A percentile compares a stretch with the other conserved stretches of the same genome.
Conservation (phyloP, 2,113 vertebrate species). For the Bubo bubo region DNA sequence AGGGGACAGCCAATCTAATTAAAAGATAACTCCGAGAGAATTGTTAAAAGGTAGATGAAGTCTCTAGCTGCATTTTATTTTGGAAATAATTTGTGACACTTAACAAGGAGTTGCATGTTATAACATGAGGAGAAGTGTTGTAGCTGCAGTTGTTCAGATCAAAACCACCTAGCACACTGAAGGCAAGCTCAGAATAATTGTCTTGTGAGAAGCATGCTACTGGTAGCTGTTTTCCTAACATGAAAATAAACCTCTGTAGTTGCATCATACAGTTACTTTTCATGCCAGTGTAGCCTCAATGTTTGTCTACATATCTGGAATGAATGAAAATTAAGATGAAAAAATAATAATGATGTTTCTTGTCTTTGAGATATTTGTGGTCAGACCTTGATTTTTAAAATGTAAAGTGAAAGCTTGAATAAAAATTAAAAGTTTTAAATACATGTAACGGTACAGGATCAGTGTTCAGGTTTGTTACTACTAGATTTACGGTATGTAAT, state of each 20-base stretch:
- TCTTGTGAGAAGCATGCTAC: neutral
- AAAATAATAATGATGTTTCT: neutral
- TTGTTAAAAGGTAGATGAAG: neutral
- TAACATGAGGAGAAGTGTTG: neutral
- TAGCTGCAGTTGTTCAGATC: neutral
- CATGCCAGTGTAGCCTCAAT: neutral
- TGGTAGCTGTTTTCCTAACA: neutral
- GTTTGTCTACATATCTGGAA: neutral
- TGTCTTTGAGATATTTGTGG: neutral
- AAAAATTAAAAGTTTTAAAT: neutral
- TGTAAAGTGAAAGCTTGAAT: neutral
- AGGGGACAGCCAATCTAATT: neutral
- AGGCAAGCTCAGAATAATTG: neutral
- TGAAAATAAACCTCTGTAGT: neutral
- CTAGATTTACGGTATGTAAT: neutral
- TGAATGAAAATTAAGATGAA: neutral
- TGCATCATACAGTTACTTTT: neutral
- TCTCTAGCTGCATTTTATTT: neutral
- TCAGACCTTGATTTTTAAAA: neutral
- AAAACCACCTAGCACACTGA: neutral
- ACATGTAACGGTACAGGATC: neutral
- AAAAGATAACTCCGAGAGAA: neutral
- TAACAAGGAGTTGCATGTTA: neutral
- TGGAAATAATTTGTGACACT: neutral
- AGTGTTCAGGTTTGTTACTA: neutral